phyloP scores from a whole-genome alignment of 1,140 invertebrate genomes.

The Eupristina koningsbergeri region DNA sequence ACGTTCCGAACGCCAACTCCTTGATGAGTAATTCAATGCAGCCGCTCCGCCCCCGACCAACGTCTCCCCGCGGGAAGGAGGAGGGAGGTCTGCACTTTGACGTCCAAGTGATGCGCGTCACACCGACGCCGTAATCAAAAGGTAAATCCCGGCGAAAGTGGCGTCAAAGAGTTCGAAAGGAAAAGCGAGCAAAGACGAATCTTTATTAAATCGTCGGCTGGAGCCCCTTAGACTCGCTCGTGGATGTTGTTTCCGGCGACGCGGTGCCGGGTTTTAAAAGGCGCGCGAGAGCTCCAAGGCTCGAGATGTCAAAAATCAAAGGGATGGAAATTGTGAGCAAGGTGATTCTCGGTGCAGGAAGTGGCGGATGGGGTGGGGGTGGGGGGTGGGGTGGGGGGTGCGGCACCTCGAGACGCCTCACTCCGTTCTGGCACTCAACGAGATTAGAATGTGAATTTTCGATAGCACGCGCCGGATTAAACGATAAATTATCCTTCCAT shows the following conservation, averaged over 20 bases:
- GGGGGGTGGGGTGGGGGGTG: not conserved
- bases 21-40: not conserved
- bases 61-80: not conserved
- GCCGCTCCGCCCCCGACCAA: conserved; percentile 11
- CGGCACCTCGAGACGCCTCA: conserved; percentile 3
- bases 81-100: not conserved
- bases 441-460: conserved; percentile 50
- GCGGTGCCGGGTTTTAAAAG: not conserved
- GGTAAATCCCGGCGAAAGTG: conserved; percentile 52
- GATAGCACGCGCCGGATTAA: conserved; percentile 40
- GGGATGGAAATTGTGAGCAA: conserved; percentile 65
- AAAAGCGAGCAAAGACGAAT: conserved; percentile 44
- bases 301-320: conserved; percentile 67
- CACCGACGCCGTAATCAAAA: conserved; percentile 47
- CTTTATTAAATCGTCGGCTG: conserved; percentile 59
- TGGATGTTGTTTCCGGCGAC: conserved; percentile 42
- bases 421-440: conserved; percentile 35
- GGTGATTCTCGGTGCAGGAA: not conserved
- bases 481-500: conserved; percentile 37
- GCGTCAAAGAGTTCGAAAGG: conserved; percentile 56
- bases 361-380: not conserved
- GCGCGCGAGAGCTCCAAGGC: not conserved
- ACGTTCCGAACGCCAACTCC: not conserved
- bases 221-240: conserved; percentile 42
- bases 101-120: not conserved